Percentiles rank a stretch among this genome's conserved stretches.
These are phyloP conservation scores for Drosophila fulvimacula DNA, from an alignment of 2,888 invertebrate species.

Conservation along the genomic window DNA sequence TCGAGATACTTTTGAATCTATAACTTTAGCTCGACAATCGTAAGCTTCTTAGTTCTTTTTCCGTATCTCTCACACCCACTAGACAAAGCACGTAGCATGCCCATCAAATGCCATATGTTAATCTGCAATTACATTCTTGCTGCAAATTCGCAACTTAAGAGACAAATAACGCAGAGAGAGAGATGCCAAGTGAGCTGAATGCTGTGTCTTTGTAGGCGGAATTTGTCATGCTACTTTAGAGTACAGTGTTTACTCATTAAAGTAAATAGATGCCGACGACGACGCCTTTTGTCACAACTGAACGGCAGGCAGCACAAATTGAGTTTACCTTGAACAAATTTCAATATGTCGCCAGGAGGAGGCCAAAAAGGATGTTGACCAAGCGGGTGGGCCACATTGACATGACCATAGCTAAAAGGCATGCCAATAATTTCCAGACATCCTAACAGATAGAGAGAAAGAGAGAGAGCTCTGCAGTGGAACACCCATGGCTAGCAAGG, in stretches of 20 bases:
- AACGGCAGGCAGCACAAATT: conserved; percentile 39
- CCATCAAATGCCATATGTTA: conserved; percentile 25
- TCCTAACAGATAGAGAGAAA: not conserved
- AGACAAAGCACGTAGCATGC: conserved; percentile 30
- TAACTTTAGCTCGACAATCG: not conserved
- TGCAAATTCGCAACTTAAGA: not conserved
- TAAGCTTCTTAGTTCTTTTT: not conserved
- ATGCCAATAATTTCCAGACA: conserved; percentile 41
- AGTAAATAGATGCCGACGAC: conserved; percentile 44
- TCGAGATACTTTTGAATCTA: not conserved
- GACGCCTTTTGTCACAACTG: conserved; percentile 31
- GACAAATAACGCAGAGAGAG: not conserved
- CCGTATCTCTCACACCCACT: not conserved
- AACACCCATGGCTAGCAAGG: conserved; percentile 47
- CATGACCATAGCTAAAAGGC: conserved; percentile 54
- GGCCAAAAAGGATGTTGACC: conserved; percentile 17
- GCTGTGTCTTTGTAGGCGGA: conserved; percentile 8
- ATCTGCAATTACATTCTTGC: conserved; percentile 12
- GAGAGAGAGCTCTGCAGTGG: not conserved
- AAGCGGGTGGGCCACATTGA: conserved; percentile 37
- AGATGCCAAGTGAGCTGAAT: not conserved
- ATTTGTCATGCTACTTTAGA: conserved; percentile 44
- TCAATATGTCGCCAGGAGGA: conserved; percentile 33
- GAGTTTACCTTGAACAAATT: conserved; percentile 51
- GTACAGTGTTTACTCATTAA: conserved; percentile 36